These are phyloP conservation scores for Adineta ricciae DNA, from an alignment of 2,888 invertebrate species.

Conservation along the genomic window DNA sequence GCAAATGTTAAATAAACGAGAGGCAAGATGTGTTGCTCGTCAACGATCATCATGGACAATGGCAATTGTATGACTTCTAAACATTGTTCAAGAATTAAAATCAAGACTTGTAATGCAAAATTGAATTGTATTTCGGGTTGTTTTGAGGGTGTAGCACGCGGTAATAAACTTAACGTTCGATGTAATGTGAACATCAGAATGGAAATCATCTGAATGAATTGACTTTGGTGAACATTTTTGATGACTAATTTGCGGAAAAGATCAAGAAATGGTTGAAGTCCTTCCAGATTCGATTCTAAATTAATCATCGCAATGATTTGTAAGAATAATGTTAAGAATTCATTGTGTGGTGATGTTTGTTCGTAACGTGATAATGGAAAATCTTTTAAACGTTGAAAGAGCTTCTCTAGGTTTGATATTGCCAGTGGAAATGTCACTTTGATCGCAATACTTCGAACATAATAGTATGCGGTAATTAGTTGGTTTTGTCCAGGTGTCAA, in stretches of 20 bases:
- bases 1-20: background rate
- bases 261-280: slow-evolving; percentile 14
- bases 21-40: background rate
- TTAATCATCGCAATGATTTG: slow-evolving; percentile 27
- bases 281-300: background rate
- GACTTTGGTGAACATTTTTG: slow-evolving; percentile 14
- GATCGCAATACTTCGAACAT: slow-evolving; percentile 70
- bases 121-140: background rate
- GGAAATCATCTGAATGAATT: slow-evolving; percentile 23
- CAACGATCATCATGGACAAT: slow-evolving; percentile 2
- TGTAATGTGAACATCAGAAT: slow-evolving; percentile 26
- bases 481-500: slow-evolving; percentile 51
- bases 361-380: slow-evolving; percentile 21
- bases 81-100: background rate
- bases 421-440: slow-evolving; percentile 76
- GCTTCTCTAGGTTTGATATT: slow-evolving; percentile 66
- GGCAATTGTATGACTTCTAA: background rate
- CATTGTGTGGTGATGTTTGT: slow-evolving; percentile 27
- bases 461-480: slow-evolving; percentile 72
- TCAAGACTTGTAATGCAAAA: slow-evolving; percentile 4
- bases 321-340: slow-evolving; percentile 29
- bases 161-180: background rate
- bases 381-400: slow-evolving; percentile 41
- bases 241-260: slow-evolving; percentile 12
- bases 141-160: background rate